A percentile compares a stretch with the other conserved stretches of the same genome.
Conservation (phyloP, 2,113 vertebrate genomes). For the Datnioides undecimradiatus region DNA sequence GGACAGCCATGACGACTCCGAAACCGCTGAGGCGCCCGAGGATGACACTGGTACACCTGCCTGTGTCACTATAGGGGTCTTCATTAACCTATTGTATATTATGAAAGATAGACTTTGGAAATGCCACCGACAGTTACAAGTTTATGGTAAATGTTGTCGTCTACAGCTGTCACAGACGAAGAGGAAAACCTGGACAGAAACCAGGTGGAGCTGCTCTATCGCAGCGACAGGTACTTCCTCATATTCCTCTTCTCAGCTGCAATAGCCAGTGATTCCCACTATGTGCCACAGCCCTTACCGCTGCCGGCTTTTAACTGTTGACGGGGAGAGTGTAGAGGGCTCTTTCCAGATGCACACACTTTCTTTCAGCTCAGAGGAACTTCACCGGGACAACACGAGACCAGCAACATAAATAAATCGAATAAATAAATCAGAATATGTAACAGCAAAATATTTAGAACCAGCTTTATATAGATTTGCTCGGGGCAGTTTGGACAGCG, state of each 20-base stretch:
- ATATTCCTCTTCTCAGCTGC: background rate
- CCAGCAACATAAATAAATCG: background rate
- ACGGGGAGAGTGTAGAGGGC: background rate
- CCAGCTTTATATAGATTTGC: background rate
- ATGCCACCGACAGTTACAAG: background rate
- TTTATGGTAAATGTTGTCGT: conserved; percentile 1
- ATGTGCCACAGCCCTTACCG: background rate
- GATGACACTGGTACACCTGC: conserved; percentile 62
- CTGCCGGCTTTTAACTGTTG: background rate
- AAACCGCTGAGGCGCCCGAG: conserved; percentile 75
- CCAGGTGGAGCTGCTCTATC: conserved; percentile 78
- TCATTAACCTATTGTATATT: too few species aligned
- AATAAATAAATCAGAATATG: too few species aligned
- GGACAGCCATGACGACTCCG: conserved; percentile 84
- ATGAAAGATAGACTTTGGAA: background rate
- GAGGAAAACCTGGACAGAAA: conserved; percentile 81
- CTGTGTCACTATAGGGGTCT: background rate
- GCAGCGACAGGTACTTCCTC: conserved; percentile 69
- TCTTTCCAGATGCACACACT: too few species aligned
- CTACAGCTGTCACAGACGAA: conserved; percentile 73
- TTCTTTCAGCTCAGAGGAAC: background rate
- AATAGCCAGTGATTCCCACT: background rate
- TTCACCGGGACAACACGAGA: background rate
- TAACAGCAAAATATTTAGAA: background rate
- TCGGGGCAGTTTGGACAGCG: background rate